Evolutionary conservation across 1,140 invertebrate species (phyloP), one percentile per base, ranked within the genome.

Genomic region (Acromyrmex heyeri): DNA sequence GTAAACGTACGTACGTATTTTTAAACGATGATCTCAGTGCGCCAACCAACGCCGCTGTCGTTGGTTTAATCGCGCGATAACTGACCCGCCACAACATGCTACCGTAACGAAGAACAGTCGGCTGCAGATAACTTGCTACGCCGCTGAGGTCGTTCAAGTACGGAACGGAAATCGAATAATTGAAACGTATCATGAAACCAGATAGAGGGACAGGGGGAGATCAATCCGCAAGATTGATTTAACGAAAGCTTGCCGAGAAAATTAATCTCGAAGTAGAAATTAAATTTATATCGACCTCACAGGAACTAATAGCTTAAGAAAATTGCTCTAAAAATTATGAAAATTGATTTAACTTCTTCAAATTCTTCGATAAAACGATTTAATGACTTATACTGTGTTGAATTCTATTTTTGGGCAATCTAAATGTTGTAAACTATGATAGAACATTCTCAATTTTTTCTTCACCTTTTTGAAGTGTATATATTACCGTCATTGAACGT

Each of bases 71-170:
- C 34, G 75, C 30, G 48, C 59, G 83, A 72, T 86, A 85, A 88
- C 87, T 88, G 83, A 88, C 87, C 87, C 57, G 59, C 83, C 87
- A 21, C 38, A 88, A 88, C 59, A 48, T 55, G 67, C 30, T 30
- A 27, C 48, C 67, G 65, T 53, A 38, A 16, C 59, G 65, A 30
- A 62, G 70, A 72, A 59, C 3, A 53, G 57, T 8, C n/a, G 10
- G 57, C 65, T 73, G 24, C 24, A 65, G 75, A 78, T 73, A 79
- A 79, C 69, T 85, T 21, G n/a, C 27, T 21, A 8, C 18, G 30
- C 30, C 10, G 34, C 34, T 53, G 44, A 79, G 62, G 30, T 67
- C 55, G 38, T 75, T 83, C 53, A 50, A 73, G 24, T 30, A 61
- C 55, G 67, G 59, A 6, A 69, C 59, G 48, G 62, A n/a, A 57